A percentile compares a stretch with the other conserved stretches of the same genome.
phyloP scores from a whole-genome alignment of 2,888 invertebrate species.

The Hermaeophaga mercurialis region DNA sequence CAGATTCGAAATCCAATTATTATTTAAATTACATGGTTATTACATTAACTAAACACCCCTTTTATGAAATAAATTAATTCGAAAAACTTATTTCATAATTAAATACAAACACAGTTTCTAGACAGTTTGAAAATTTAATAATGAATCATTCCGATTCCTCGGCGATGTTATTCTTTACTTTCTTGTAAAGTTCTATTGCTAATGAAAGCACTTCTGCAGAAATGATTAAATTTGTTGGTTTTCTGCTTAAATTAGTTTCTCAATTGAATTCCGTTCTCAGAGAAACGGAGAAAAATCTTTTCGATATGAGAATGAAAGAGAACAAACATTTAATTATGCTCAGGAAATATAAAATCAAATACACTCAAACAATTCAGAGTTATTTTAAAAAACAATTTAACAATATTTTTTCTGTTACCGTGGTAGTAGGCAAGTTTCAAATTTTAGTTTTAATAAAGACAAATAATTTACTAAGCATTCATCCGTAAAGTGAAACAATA shows the following conservation, averaged over 20 bases:
- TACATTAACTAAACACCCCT: conserved; percentile 40
- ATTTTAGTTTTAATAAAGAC: too few species aligned
- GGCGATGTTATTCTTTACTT: conserved; percentile 56
- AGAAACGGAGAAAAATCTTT: neutral
- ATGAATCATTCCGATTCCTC: conserved; percentile 53
- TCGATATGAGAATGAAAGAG: neutral
- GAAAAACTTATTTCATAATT: conserved; percentile 50
- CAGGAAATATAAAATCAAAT: too few species aligned
- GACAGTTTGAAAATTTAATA: conserved; percentile 53
- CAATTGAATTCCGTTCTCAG: conserved; percentile 16
- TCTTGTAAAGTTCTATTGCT: conserved; percentile 54
- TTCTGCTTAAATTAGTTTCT: conserved; percentile 53
- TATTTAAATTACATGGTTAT: conserved; percentile 39
- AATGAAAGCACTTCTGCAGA: conserved; percentile 53
- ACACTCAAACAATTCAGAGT: too few species aligned
- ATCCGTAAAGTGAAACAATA: too few species aligned
- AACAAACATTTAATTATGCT: neutral
- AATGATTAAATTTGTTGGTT: conserved; percentile 55
- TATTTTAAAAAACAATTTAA: too few species aligned
- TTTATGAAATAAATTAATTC: conserved; percentile 48
- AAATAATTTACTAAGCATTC: too few species aligned
- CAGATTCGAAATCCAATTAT: conserved; percentile 37
- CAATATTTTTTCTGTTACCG: too few species aligned
- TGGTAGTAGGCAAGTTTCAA: too few species aligned
- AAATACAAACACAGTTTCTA: conserved; percentile 54